Percentiles rank a stretch among this genome's conserved stretches.
Evolutionary conservation across 2,888 invertebrate species (phyloP).

Genomic region (Junonia oenone): DNA sequence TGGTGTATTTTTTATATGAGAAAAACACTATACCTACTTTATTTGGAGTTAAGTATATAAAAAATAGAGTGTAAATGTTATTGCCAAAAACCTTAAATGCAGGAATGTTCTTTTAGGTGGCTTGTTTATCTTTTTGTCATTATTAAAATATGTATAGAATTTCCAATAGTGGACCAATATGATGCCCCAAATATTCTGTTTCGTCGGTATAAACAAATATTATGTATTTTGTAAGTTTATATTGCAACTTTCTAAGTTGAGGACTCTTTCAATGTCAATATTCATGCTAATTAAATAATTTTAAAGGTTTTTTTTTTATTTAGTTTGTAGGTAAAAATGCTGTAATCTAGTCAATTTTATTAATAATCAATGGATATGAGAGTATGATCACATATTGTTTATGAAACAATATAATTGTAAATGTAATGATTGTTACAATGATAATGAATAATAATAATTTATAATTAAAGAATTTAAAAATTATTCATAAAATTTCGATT

Average conservation of each 20-base stretch:
- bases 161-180: background rate
- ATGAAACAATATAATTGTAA: slow-evolving; percentile 2
- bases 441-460: background rate
- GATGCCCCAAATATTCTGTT: background rate
- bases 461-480: background rate
- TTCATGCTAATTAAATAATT: background rate
- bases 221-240: background rate
- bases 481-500: background rate
- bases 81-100: no score
- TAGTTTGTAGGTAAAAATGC: background rate
- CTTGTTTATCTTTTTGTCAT: background rate
- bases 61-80: no score
- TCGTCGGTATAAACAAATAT: background rate
- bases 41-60: no score
- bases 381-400: slow-evolving; percentile 1
- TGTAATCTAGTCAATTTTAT: slow-evolving; percentile 57
- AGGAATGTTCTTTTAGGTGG: background rate
- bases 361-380: background rate
- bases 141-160: background rate
- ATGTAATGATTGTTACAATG: background rate
- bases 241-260: background rate
- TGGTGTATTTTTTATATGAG: no score
- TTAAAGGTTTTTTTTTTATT: background rate
- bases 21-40: no score
- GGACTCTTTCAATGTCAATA: slow-evolving; percentile 9